phyloP scores from a whole-genome alignment of 2,888 invertebrate genomes.

The Eristalis intricaria region DNA sequence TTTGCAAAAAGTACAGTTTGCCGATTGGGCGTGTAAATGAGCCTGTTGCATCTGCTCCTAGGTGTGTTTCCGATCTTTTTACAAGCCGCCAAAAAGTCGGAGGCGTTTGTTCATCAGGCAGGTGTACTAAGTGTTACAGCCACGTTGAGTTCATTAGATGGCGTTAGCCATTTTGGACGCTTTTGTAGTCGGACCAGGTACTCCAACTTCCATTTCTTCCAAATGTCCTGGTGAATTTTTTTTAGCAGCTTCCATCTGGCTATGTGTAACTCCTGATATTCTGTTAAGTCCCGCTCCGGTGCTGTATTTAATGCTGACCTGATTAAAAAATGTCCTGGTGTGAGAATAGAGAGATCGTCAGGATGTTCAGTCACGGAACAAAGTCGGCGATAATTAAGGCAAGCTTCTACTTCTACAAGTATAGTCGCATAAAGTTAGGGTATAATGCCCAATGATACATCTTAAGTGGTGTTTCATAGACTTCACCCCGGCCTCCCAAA shows the following conservation, averaged over 20 bases:
- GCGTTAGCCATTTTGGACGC: background rate
- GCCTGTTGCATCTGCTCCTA: background rate
- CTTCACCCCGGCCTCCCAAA: slow-evolving; percentile 1
- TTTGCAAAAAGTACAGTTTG: slow-evolving; percentile 22
- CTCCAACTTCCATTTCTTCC: background rate
- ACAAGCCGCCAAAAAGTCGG: background rate
- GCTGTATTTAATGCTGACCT: background rate
- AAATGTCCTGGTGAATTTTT: background rate
- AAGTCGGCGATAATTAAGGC: background rate
- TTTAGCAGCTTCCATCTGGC: background rate
- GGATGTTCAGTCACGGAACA: background rate
- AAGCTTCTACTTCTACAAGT: background rate
- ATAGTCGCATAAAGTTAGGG: background rate
- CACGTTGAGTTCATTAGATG: background rate
- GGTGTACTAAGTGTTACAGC: background rate
- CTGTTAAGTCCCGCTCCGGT: background rate
- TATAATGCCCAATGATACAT: background rate
- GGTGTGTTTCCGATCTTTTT: background rate
- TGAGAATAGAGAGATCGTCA: background rate
- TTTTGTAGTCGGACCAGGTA: background rate
- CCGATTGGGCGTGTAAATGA: slow-evolving; percentile 6
- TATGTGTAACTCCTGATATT: background rate
- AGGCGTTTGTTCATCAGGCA: slow-evolving; percentile 27
- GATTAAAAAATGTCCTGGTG: background rate
- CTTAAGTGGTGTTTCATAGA: background rate